Percentiles rank a stretch among this genome's conserved stretches.
Conservation (phyloP, 1,140 invertebrate genomes). For the Goniozus legneri region DNA sequence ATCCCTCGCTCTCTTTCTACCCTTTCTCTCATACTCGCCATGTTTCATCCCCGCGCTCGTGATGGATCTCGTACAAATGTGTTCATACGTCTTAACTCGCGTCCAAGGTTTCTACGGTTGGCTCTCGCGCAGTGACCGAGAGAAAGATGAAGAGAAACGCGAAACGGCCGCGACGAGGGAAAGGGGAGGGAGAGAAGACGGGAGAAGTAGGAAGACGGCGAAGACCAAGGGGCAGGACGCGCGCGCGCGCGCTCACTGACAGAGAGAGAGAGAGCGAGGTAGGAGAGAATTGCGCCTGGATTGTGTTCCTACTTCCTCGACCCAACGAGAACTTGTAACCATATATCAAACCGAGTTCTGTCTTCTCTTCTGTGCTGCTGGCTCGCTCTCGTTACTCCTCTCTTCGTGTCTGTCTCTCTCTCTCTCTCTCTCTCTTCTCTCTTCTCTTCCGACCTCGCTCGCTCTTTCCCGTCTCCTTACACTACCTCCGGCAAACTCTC, state of each 20-base stretch:
- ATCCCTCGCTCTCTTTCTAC: too few relatives aligned
- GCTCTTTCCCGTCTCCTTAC: too few relatives aligned
- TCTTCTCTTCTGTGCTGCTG: slow-evolving; percentile 25
- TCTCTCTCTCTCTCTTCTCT: too few relatives aligned
- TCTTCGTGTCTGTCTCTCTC: too few relatives aligned
- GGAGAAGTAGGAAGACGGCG: slow-evolving; percentile 4
- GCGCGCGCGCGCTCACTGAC: too few relatives aligned
- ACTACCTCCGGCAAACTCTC: slow-evolving; percentile 27
- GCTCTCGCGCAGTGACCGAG: background rate
- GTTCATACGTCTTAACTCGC: slow-evolving; percentile 27
- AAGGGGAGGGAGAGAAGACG: background rate
- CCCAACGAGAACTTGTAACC: slow-evolving; percentile 30
- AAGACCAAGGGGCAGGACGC: slow-evolving; percentile 2
- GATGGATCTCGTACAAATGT: slow-evolving; percentile 30
- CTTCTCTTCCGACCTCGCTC: too few relatives aligned
- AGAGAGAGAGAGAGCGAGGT: too few relatives aligned
- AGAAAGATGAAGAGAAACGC: too few relatives aligned
- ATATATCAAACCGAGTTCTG: slow-evolving; percentile 39
- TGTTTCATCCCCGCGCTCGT: slow-evolving; percentile 18
- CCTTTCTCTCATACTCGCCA: too few relatives aligned
- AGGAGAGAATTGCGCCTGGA: slow-evolving; percentile 26
- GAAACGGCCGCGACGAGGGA: background rate
- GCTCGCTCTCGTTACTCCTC: too few relatives aligned
- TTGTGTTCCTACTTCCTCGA: slow-evolving; percentile 31
- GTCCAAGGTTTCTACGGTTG: slow-evolving; percentile 11